A percentile compares a stretch with the other conserved stretches of the same genome.
Evolutionary conservation across 2,888 invertebrate species (phyloP).

Genomic region (Aphodius sticticus): DNA sequence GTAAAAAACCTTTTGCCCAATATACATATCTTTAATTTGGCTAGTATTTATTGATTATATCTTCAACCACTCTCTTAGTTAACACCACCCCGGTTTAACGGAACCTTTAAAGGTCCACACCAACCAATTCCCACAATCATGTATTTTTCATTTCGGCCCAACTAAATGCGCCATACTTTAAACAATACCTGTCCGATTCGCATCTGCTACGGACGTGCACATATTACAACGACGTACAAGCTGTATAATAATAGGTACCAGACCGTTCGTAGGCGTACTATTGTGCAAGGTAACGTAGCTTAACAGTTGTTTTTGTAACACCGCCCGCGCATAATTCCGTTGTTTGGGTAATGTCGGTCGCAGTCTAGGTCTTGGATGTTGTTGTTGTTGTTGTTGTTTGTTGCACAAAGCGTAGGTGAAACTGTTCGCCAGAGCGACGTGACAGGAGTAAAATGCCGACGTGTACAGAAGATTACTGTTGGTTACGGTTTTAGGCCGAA

Average conservation of each 20-base stretch:
- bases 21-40: no score
- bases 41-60: no score
- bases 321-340: not conserved
- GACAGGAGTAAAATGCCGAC: not conserved
- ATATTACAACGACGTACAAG: not conserved
- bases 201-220: not conserved
- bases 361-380: not conserved
- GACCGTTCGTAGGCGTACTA: not conserved
- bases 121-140: no score
- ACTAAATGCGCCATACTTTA: not conserved
- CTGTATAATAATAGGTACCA: not conserved
- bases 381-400: not conserved
- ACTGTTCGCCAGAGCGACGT: not conserved
- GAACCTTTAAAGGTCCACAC: no score
- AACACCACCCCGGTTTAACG: no score
- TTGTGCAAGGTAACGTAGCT: not conserved
- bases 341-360: not conserved
- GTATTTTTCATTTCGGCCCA: no score
- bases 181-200: not conserved
- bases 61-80: no score
- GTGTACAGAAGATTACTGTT: not conserved
- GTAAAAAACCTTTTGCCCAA: no score
- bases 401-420: not conserved
- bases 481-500: not conserved
- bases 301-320: not conserved